Base-by-base conservation (phyloP, 2,888 invertebrate genomes). In the Sesia bembeciformis region DNA sequence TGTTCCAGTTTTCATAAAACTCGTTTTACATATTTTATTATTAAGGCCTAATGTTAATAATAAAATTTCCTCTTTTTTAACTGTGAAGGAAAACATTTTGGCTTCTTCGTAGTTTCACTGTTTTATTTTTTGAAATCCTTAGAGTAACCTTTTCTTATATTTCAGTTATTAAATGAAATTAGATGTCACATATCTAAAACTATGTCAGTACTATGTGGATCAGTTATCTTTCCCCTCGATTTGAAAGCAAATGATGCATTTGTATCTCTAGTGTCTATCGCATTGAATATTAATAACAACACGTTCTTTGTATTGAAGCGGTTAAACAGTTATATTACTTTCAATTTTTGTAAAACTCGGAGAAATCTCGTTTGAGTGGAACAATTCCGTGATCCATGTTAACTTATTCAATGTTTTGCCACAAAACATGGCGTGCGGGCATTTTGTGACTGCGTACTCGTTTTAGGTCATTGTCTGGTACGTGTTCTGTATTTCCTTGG, bases 401-500 rank as follows among this genome's bases (percentile, higher is more conserved):
- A 62, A 64, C 64, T 57, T 65, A 63, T 71, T 68, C 67, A 66
- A 70, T 70, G 67, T 67, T 68, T 68, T 63, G 66, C 67, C 62
- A 64, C 68, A 68, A 65, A 63, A 57, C 55, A 55, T 56, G 60
- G 66, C 60, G 66, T 64, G 65, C 61, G 65, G 64, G 66, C 52
- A 67, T 65, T 63, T 58, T 61, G 55, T 59, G 59, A 39, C 60
- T 62, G 62, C 58, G 62, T 63, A 62, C 57, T 67, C 74, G 78
- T 46, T 49, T 73, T 61, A 68, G 78, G 77, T 76, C 77, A 72
- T 60, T 57, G 62, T 56, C 55, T 58, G n/a, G 72, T 74, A 81
- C 83, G 82, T 85, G 85, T 73, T 76, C 71, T 62, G 78, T 52
- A 61, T 71, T 79, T 69, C 68, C 59, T 60, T 62, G 62, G 62